phyloP scores from a whole-genome alignment of 2,113 vertebrate species.

The Monopterus albus region DNA sequence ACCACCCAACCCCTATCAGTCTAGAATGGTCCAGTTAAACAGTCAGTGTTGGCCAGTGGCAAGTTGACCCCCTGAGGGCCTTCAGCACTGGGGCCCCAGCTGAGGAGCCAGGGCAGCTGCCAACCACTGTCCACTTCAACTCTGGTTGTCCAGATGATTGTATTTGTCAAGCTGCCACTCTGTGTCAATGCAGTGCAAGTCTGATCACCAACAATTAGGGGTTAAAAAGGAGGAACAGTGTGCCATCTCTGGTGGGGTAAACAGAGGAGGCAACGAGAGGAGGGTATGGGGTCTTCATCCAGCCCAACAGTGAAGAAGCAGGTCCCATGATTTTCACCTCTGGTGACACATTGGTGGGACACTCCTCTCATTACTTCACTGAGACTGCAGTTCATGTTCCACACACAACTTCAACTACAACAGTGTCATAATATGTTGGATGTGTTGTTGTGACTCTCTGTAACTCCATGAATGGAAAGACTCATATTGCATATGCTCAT shows the following conservation, averaged over 20 bases:
- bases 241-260: neutral
- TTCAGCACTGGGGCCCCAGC: conserved; percentile 71
- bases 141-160: conserved; percentile 81
- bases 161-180: conserved; percentile 86
- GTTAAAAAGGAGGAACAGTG: conserved; percentile 50
- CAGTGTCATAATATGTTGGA: neutral
- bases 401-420: neutral
- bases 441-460: conserved; percentile 2
- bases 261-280: neutral
- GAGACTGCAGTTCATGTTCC: neutral
- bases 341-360: neutral
- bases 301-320: neutral
- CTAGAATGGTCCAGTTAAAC: conserved; percentile 56
- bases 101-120: conserved; percentile 84
- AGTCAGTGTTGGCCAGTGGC: conserved; percentile 51
- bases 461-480: too few species aligned
- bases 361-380: neutral
- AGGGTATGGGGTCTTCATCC: neutral
- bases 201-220: conserved; percentile 82
- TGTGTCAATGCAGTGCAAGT: conserved; percentile 70
- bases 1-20: conserved; percentile 40
- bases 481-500: too few species aligned
- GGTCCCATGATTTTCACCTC: too few species aligned
- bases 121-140: conserved; percentile 81
- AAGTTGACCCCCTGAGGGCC: conserved; percentile 70